Percentiles rank a stretch among this genome's conserved stretches.
These are phyloP conservation scores for Geothlypis trichas DNA, from an alignment of 2,113 vertebrate genomes.

Conservation along the genomic window DNA sequence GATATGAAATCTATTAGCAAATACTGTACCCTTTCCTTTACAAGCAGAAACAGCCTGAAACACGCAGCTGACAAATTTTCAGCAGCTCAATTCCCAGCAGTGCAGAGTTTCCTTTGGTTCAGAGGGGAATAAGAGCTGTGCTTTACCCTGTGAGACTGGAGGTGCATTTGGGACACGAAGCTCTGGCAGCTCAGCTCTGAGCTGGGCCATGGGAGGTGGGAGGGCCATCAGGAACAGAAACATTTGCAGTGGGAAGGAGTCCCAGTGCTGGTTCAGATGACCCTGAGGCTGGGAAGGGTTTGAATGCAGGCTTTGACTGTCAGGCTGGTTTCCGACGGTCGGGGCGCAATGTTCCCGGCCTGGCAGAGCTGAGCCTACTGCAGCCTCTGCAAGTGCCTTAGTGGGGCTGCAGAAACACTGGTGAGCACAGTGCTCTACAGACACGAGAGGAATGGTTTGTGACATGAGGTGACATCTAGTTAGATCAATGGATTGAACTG, in stretches of 20 bases:
- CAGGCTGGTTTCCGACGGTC: accelerated
- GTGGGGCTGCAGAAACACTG: background rate
- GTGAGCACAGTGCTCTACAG: background rate
- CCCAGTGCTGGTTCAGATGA: background rate
- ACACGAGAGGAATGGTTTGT: background rate
- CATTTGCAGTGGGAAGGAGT: background rate
- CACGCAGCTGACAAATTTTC: background rate
- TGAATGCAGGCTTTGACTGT: background rate
- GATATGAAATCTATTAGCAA: background rate
- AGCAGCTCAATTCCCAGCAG: background rate
- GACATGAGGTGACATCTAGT: background rate
- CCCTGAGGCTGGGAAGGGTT: background rate
- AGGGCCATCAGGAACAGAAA: background rate
- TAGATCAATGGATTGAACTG: background rate
- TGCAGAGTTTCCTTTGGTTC: background rate
- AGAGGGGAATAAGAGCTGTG: background rate
- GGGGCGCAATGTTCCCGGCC: background rate
- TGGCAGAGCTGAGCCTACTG: background rate
- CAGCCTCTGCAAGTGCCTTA: background rate
- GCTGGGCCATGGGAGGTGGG: background rate
- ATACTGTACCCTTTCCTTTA: background rate
- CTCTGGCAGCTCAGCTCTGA: background rate
- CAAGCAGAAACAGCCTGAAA: background rate
- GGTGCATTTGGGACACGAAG: background rate
- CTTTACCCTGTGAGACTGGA: background rate